These are phyloP conservation scores for Sebastes hubbsi DNA, from an alignment of 2,797 vertebrate genomes.

Conservation along the genomic window DNA sequence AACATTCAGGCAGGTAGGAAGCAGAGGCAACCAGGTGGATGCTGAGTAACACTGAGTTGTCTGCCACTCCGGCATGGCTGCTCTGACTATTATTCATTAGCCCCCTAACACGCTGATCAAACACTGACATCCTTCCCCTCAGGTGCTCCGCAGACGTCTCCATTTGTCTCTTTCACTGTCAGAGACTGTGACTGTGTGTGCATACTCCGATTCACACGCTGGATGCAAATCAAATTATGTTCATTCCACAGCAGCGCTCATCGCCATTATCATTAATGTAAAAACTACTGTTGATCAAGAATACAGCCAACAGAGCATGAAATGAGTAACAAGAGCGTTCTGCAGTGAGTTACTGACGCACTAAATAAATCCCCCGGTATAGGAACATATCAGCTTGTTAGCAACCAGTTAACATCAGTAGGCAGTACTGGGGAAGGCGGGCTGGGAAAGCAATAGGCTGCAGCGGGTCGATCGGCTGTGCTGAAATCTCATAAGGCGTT, in stretches of 20 bases:
- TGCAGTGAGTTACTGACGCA: not conserved
- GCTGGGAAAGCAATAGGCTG: conserved; percentile 2
- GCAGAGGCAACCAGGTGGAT: conserved; percentile 11
- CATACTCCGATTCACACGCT: not conserved
- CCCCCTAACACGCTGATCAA: conserved; percentile 20
- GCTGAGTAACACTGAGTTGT: conserved; percentile 45
- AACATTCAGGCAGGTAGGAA: not conserved
- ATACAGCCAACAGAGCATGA: not conserved
- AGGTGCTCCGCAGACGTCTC: conserved; percentile 38
- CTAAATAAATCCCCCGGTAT: conserved; percentile 6
- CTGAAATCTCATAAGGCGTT: conserved; percentile 35
- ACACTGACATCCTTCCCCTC: conserved; percentile 34
- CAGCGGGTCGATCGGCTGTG: not conserved
- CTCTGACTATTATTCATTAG: conserved; percentile 42
- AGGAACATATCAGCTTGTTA: conserved; percentile 27
- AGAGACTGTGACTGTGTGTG: not conserved
- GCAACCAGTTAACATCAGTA: conserved; percentile 19
- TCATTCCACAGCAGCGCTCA: not conserved
- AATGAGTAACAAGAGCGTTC: not conserved
- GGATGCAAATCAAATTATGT: conserved; percentile 13
- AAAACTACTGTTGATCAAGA: conserved; percentile 3
- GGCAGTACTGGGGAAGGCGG: not conserved
- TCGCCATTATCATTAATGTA: not conserved
- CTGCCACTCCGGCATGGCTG: not conserved
- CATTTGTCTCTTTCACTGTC: conserved; percentile 49